These are phyloP conservation scores for Bibio marci DNA, from an alignment of 2,888 invertebrate species.

Conservation along the genomic window DNA sequence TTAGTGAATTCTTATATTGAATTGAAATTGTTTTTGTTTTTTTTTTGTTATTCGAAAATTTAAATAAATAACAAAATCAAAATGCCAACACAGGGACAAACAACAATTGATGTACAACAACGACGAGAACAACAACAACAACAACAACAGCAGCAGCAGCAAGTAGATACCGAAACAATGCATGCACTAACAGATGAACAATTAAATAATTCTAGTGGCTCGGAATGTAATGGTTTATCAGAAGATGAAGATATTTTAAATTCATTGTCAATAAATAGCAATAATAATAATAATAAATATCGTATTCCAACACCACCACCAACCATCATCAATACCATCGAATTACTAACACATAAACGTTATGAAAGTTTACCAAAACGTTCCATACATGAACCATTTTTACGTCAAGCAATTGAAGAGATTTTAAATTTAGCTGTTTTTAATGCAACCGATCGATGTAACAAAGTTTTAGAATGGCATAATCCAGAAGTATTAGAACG, in stretches of 20 bases:
- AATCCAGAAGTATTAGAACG: slow-evolving; percentile 53
- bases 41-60: too few relatives aligned
- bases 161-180: too few relatives aligned
- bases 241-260: neutral
- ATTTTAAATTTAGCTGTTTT: slow-evolving; percentile 60
- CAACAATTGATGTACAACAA: too few relatives aligned
- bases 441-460: slow-evolving; percentile 48
- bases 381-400: slow-evolving; percentile 51
- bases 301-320: slow-evolving; percentile 2
- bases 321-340: neutral
- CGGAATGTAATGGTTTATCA: neutral
- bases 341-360: neutral
- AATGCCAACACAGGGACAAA: too few relatives aligned
- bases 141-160: too few relatives aligned
- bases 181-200: too few relatives aligned
- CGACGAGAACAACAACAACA: too few relatives aligned
- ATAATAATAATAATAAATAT: neutral
- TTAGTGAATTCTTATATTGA: too few relatives aligned
- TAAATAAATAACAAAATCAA: too few relatives aligned
- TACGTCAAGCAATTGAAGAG: slow-evolving; percentile 50
- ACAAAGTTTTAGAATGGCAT: slow-evolving; percentile 67
- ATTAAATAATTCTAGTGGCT: neutral
- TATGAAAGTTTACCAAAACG: slow-evolving; percentile 33
- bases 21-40: too few relatives aligned
- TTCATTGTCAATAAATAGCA: neutral